Base-by-base conservation (phyloP, 2,113 vertebrate species). In the Osmerus mordax region DNA sequence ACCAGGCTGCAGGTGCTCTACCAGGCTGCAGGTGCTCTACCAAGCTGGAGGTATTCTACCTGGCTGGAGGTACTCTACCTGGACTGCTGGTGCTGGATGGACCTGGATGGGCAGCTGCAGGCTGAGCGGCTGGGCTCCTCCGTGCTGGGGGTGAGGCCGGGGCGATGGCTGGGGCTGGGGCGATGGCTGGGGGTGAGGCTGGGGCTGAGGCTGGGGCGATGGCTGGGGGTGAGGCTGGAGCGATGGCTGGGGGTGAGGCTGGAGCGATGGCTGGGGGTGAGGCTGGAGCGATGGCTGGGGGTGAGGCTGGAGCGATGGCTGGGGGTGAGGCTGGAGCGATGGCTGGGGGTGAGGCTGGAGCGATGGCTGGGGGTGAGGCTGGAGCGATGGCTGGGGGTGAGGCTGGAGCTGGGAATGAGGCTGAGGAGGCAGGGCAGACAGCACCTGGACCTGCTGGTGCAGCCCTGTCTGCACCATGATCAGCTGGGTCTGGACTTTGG, bases 81-180 rank as follows among this genome's bases (percentile, higher is more conserved):
- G 32, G 5, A 36, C 54, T 55, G 86, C 90, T 21, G 85, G 89
- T 0, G 88, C 67, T 52, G 91, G 95, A 84, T 95, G 95, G 80
- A 96, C 94, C 87, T 96, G 95, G 85, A 95, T 90, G 0, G 97
- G 95, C 29, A 97, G 90, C 87, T 96, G 96, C 14, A 96, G 94
- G 86, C 92, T 92, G 86, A 95, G 93, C 75, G 96, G 96, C 90
- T 96, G 96, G 70, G 96, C 16, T 0, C 92, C 92, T 18, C 94
- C 94, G 87, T 93, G 95, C 85, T 95, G 96, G 75, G 92, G 91
- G 91, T 92, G 87, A 1, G 87, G 81, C 79, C 91, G 91, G 0
- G 23, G 23, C 23, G 23, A 23, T 23, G 89, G 95, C 86, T 95
- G 96, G 75, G 92, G 82, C 80, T 92, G 91, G 0, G 87, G 90